These are phyloP conservation scores for Pristionchus maxplancki DNA, from an alignment of 2,888 invertebrate species.

Conservation along the genomic window DNA sequence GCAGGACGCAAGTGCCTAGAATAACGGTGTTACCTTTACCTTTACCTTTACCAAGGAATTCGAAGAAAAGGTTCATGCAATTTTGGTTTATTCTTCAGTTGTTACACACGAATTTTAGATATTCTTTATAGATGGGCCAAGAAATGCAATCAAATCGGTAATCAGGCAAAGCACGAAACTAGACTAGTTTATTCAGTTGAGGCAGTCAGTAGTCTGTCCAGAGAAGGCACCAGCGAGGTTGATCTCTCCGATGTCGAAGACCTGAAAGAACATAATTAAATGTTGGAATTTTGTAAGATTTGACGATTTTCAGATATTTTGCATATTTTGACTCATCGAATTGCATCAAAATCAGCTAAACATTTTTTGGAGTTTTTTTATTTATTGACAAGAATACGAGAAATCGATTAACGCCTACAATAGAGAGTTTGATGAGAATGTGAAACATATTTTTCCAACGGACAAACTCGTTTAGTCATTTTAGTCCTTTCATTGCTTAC, in stretches of 20 bases:
- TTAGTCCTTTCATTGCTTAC: background rate
- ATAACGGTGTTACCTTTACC: too few relatives aligned
- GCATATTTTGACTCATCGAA: too few relatives aligned
- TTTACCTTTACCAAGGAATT: too few relatives aligned
- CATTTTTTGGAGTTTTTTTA: too few relatives aligned
- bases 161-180: background rate
- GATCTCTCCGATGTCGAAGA: constrained; percentile 64
- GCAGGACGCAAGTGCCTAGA: too few relatives aligned
- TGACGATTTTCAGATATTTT: too few relatives aligned
- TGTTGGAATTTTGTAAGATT: too few relatives aligned
- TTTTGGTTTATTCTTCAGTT: background rate
- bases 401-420: background rate
- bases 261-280: constrained; percentile 51
- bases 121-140: background rate
- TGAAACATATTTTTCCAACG: too few relatives aligned
- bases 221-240: constrained; percentile 65
- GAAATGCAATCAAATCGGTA: background rate
- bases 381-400: background rate
- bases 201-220: constrained; percentile 63
- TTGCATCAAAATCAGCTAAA: too few relatives aligned
- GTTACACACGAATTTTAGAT: background rate
- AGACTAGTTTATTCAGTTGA: constrained; percentile 55
- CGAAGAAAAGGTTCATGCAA: too few relatives aligned
- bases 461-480: background rate
- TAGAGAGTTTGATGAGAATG: background rate